Conservation (phyloP, 92 coral and sea anemone species). For the Phenganax stokvisi region DNA sequence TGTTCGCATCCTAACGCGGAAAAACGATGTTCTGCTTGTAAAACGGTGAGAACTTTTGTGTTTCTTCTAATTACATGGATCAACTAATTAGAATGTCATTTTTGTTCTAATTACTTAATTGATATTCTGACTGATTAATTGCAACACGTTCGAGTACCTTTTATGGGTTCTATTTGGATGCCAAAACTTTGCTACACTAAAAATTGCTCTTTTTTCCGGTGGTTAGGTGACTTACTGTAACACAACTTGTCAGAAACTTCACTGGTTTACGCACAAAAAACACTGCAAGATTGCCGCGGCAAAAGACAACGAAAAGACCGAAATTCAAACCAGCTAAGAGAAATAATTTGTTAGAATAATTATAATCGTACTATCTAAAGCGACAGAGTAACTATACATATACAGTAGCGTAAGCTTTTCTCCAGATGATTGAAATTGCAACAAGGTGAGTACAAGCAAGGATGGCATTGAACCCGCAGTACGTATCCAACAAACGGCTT, state of each 20-base stretch:
- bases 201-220: not conserved
- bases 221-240: slow-evolving; percentile 82
- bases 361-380: not conserved
- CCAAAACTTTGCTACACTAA: not conserved
- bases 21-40: slow-evolving; percentile 85
- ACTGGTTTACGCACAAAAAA: slow-evolving; percentile 90
- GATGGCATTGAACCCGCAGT: too few species aligned
- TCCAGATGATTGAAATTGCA: too few species aligned
- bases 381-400: not conserved
- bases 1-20: slow-evolving; percentile 65
- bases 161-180: not conserved
- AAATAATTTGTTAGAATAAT: not conserved
- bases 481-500: too few species aligned
- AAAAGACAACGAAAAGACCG: slow-evolving; percentile 47
- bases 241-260: slow-evolving; percentile 83
- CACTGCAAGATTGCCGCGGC: slow-evolving; percentile 68
- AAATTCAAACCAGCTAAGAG: slow-evolving; percentile 8
- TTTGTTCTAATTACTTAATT: not conserved
- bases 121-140: too few species aligned
- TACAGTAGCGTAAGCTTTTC: not conserved
- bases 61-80: not conserved
- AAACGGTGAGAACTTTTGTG: slow-evolving; percentile 52
- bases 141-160: too few species aligned
- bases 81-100: not conserved
- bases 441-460: too few species aligned